Conservation (phyloP, 1,140 invertebrate genomes). For the Branchinecta lindahli region DNA sequence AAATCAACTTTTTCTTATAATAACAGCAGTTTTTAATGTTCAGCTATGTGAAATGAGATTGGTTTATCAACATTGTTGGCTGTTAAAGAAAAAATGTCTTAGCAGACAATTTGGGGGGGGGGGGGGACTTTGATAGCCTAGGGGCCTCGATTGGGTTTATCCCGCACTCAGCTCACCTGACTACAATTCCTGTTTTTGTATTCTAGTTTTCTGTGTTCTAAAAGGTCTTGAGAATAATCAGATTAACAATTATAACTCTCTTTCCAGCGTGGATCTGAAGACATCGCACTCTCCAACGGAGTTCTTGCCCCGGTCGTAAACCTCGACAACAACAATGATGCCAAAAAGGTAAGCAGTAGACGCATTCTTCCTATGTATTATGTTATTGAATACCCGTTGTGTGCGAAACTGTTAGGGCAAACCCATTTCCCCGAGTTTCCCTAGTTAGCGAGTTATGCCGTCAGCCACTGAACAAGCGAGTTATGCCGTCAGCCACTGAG, state of each 20-base stretch:
- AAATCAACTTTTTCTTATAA: no score
- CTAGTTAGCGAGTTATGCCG: background rate
- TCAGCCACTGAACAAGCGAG: constrained; percentile 3
- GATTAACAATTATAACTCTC: constrained; percentile 26
- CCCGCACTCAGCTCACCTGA: no score
- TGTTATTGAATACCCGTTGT: background rate
- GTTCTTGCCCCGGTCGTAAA: constrained; percentile 56
- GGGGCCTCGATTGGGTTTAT: no score
- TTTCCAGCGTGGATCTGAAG: constrained; percentile 86
- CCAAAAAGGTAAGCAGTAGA: constrained; percentile 63
- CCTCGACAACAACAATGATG: constrained; percentile 80
- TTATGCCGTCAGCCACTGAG: background rate
- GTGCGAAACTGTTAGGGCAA: background rate
- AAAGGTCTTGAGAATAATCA: no score
- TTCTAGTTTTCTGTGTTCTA: no score
- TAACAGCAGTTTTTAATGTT: no score
- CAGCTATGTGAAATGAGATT: no score
- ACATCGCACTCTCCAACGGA: constrained; percentile 85
- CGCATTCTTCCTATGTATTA: background rate
- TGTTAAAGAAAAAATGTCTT: no score
- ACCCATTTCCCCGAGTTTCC: background rate
- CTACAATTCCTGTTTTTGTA: no score
- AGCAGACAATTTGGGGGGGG: no score
- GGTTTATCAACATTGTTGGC: no score
- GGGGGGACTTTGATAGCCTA: no score